Evolutionary conservation across 2,113 vertebrate genomes (phyloP).

Genomic region (Daphoenositta chrysoptera): DNA sequence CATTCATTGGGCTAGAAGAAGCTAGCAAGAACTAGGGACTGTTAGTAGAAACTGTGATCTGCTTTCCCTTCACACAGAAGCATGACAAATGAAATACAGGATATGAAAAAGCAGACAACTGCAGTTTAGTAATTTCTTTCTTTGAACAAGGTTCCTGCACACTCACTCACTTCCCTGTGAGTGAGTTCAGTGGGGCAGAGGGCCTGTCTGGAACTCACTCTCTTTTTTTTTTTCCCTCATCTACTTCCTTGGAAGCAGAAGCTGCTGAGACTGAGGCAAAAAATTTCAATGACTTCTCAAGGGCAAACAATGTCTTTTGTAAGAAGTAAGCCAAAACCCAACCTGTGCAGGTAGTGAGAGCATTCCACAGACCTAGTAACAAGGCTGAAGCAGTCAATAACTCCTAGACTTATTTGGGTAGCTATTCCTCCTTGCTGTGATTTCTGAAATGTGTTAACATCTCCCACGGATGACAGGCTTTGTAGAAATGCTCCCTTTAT

Average conservation of each 20-base stretch:
- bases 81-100: constrained; percentile 1
- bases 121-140: background rate
- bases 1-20: background rate
- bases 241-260: background rate
- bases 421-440: background rate
- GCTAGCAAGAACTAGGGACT: background rate
- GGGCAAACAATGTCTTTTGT: background rate
- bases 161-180: background rate
- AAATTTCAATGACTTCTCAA: background rate
- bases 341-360: background rate
- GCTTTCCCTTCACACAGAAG: background rate
- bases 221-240: background rate
- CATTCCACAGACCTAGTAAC: background rate
- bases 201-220: background rate
- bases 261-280: background rate
- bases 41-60: background rate
- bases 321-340: background rate
- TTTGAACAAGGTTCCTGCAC: constrained; percentile 14
- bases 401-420: background rate
- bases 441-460: constrained; percentile 53
- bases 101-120: background rate
- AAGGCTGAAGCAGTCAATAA: background rate
- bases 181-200: constrained; percentile 2
- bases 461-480: constrained; percentile 22
- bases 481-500: constrained; percentile 47